Evolutionary conservation across 2,113 vertebrate genomes (phyloP), one percentile per base, ranked within the genome.

Genomic region (Mus pahari): DNA sequence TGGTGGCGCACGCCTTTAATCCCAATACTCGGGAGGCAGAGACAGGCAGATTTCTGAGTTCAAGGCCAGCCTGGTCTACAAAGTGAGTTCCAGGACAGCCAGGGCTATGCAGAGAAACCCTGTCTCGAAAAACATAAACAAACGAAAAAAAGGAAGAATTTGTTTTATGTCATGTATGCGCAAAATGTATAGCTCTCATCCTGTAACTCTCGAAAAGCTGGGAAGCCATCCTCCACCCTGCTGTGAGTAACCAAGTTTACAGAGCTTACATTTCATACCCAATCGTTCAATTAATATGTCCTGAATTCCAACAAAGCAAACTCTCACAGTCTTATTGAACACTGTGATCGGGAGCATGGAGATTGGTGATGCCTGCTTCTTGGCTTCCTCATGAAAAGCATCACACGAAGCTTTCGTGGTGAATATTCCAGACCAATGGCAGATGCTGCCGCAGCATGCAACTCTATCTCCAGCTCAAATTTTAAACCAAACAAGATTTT

Each of bases 401-500:
- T 73, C 16, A 10, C 33, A 0, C 48, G 66, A 86, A 58, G 33
- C 17, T 92, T 92, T 74, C 90, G 89, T 92, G 92, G 96, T 66
- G 82, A 95, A 33, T 84, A 92, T 55, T 83, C 82, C 77, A 62
- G 24, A 62, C n/a, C 4, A 33, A 68, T 0, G 19, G 73, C 92
- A 92, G 83, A 84, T 95, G 87, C 50, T 75, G 39, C 28, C 68
- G 1, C 1, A 64, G 62, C 31, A 31, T 14, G 6, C 20, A 24
- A 62, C 26, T 60, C 10, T 64, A 60, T 83, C 89, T 92, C 81
- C 83, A 83, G 78, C 20, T 66, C 64, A 86, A 73, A 84, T 94
- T 91, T 77, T 45, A 86, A 90, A 66, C 64, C 33, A 48, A 90
- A 88, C 26, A 17, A 26, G 64, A 92, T 39, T 96, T 96, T 6